Evolutionary conservation across 2,113 vertebrate species (phyloP).

Genomic region (Daubentonia madagascariensis): DNA sequence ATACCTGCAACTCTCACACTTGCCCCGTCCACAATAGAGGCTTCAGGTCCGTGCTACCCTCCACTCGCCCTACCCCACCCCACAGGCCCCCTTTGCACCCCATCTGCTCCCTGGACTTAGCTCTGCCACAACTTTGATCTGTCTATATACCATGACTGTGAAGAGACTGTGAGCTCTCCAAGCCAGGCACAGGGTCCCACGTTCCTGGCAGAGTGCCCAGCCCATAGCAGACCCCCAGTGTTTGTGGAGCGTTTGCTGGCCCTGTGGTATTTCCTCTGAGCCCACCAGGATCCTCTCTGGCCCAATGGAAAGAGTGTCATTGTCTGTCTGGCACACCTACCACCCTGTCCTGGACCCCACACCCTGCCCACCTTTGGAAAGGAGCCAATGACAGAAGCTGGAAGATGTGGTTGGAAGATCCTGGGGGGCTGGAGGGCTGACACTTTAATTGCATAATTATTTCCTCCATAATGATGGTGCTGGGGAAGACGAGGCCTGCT

Average conservation of each 20-base stretch:
- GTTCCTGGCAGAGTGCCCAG: not conserved
- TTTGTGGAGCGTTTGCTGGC: not conserved
- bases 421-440: not conserved
- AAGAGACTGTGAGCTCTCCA: not conserved
- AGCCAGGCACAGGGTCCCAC: not conserved
- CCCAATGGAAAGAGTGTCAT: not conserved
- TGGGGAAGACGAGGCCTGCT: conserved; percentile 53
- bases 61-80: too few species aligned
- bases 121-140: not conserved
- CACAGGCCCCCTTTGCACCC: not conserved
- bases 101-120: not conserved
- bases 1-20: not conserved
- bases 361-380: not conserved
- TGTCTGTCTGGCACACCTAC: not conserved
- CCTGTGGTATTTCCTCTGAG: not conserved
- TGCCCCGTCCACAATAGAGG: not conserved
- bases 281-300: not conserved
- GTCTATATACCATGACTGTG: not conserved
- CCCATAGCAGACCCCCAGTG: not conserved
- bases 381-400: not conserved
- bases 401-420: conserved; percentile 2
- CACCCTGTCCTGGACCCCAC: not conserved
- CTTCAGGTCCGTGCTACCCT: not conserved
- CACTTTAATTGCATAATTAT: conserved; percentile 64
- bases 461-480: not conserved